Percentiles rank a stretch among this genome's conserved stretches.
These are phyloP conservation scores for Rotaria socialis DNA, from an alignment of 2,888 invertebrate species.

Conservation along the genomic window DNA sequence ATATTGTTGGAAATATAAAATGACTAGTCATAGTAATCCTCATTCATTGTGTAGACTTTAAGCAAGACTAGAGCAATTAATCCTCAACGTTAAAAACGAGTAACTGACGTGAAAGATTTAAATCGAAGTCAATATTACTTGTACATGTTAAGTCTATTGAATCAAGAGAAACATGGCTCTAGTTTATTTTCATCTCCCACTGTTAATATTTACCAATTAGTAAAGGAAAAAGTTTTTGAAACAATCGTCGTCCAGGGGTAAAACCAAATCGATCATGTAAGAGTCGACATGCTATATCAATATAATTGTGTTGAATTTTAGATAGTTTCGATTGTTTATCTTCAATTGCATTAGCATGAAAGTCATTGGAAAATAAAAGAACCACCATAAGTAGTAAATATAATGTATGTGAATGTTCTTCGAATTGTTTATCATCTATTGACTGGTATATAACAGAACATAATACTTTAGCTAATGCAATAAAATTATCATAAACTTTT, in stretches of 20 bases:
- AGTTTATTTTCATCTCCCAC: not conserved
- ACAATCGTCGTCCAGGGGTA: not conserved
- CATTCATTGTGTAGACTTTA: too few species aligned
- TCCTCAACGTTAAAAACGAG: too few species aligned
- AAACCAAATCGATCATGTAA: not conserved
- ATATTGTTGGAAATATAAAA: too few species aligned
- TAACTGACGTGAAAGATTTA: too few species aligned
- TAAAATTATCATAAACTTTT: not conserved
- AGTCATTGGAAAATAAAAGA: not conserved
- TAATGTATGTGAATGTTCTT: not conserved
- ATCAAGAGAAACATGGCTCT: too few species aligned
- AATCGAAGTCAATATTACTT: too few species aligned
- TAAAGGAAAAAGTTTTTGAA: not conserved
- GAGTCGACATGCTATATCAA: conserved; percentile 12
- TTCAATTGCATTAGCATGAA: not conserved
- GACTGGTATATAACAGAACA: not conserved
- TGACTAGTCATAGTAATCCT: too few species aligned
- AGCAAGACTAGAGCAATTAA: too few species aligned
- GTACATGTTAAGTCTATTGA: too few species aligned
- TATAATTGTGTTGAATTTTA: conserved; percentile 13
- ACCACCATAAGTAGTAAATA: conserved; percentile 9
- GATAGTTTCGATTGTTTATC: not conserved
- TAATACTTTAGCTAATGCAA: not conserved
- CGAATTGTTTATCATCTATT: not conserved
- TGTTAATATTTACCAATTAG: not conserved